Percentiles rank a stretch among this genome's conserved stretches.
Evolutionary conservation across 2,888 invertebrate species (phyloP).

Genomic region (Rotaria macrura): DNA sequence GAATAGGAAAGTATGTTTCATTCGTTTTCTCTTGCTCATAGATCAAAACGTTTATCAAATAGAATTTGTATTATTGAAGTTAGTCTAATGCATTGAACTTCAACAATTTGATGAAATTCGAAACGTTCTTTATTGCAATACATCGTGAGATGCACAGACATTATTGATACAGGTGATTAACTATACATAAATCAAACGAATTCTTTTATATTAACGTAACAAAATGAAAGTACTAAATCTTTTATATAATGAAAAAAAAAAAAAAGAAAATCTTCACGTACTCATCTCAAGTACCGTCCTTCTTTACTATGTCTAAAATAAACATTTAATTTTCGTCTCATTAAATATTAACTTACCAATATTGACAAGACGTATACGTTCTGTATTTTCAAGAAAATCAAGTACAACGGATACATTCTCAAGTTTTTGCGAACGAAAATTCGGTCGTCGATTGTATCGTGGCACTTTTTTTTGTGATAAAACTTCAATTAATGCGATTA

Average conservation of each 20-base stretch:
- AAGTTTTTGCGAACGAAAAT: slow-evolving; percentile 76
- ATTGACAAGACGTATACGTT: slow-evolving; percentile 77
- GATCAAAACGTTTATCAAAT: too few relatives aligned
- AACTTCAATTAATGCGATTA: slow-evolving; percentile 59
- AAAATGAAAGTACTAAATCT: neutral
- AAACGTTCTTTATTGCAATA: neutral
- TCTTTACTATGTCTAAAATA: neutral
- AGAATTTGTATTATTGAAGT: too few relatives aligned
- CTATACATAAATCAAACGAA: too few relatives aligned
- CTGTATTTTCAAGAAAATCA: slow-evolving; percentile 69
- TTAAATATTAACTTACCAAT: slow-evolving; percentile 63
- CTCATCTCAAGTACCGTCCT: neutral
- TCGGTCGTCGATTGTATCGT: slow-evolving; percentile 71
- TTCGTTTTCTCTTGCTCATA: too few relatives aligned
- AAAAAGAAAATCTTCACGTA: neutral
- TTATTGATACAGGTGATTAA: too few relatives aligned
- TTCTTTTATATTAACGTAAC: neutral
- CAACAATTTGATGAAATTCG: neutral
- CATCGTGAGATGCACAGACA: too few relatives aligned
- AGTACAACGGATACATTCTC: slow-evolving; percentile 81
- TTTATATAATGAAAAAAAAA: too few relatives aligned
- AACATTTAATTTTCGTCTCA: neutral
- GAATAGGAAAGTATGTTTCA: too few relatives aligned
- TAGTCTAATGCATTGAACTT: neutral
- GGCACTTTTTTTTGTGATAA: slow-evolving; percentile 69